These are phyloP conservation scores for Trematocara nigrifrons DNA, from an alignment of 2,113 vertebrate genomes.

Conservation along the genomic window DNA sequence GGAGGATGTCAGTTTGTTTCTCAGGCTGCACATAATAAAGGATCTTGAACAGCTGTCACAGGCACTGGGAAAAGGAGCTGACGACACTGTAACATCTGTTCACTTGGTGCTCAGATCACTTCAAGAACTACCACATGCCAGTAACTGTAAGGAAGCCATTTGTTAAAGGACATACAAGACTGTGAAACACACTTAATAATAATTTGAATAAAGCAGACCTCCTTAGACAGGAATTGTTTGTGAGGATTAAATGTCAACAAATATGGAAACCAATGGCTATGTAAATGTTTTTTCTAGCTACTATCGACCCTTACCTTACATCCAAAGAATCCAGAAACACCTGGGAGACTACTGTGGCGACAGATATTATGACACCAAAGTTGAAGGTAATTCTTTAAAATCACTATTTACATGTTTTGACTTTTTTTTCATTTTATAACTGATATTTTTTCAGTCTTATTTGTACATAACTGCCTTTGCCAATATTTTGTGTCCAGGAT, in stretches of 20 bases:
- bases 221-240: neutral
- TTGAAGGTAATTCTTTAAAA: slow-evolving; percentile 65
- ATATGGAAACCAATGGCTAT: neutral
- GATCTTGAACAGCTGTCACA: too few species aligned
- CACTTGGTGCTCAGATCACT: too few species aligned
- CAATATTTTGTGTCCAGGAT: slow-evolving; percentile 41
- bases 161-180: accelerated
- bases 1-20: too few species aligned
- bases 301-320: slow-evolving; percentile 51
- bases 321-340: slow-evolving; percentile 74
- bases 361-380: slow-evolving; percentile 59
- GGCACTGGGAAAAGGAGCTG: too few species aligned
- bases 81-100: too few species aligned
- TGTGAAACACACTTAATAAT: neutral
- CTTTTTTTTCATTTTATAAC: neutral
- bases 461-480: neutral
- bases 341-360: slow-evolving; percentile 74
- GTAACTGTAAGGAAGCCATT: too few species aligned
- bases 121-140: too few species aligned
- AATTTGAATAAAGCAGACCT: neutral
- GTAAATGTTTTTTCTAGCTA: slow-evolving; percentile 40
- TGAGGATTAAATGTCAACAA: accelerated
- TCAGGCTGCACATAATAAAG: too few species aligned
- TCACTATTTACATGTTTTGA: accelerated
- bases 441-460: neutral